Evolutionary conservation across 2,797 vertebrate species (phyloP).

Genomic region (Lepilemur septentrionalis): DNA sequence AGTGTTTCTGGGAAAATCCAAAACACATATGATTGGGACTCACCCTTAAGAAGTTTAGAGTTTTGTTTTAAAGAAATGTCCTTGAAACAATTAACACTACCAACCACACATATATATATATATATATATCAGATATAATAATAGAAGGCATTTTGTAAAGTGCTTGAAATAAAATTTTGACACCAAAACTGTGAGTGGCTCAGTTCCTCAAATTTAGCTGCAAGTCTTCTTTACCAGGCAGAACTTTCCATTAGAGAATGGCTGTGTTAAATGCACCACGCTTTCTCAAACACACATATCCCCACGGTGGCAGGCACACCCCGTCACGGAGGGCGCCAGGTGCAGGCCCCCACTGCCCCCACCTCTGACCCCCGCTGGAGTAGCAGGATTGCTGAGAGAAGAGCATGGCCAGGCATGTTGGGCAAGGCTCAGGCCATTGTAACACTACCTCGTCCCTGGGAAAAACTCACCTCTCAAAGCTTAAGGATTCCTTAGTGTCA

Average conservation of each 20-base stretch:
- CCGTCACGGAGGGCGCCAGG: fast-evolving
- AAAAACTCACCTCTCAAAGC: background rate
- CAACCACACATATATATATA: too few relatives aligned
- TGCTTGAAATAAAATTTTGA: background rate
- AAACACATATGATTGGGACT: background rate
- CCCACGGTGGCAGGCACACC: fast-evolving
- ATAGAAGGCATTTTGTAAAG: background rate
- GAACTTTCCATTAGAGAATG: background rate
- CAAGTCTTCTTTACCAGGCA: background rate
- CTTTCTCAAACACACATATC: background rate
- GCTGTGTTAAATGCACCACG: background rate
- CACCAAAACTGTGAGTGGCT: background rate
- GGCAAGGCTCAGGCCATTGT: background rate
- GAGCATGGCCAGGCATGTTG: background rate
- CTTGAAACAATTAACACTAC: background rate
- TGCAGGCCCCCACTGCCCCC: background rate
- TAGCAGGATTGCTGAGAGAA: background rate
- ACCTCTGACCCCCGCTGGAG: background rate
- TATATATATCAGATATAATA: too few relatives aligned
- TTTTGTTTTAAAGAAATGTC: background rate
- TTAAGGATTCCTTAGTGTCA: background rate
- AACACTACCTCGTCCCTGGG: background rate
- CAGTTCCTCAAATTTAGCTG: background rate
- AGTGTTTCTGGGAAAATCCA: background rate
- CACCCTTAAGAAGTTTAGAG: background rate